These are phyloP conservation scores for Muscicapa comitata DNA, from an alignment of 2,797 vertebrate species.

Conservation along the genomic window DNA sequence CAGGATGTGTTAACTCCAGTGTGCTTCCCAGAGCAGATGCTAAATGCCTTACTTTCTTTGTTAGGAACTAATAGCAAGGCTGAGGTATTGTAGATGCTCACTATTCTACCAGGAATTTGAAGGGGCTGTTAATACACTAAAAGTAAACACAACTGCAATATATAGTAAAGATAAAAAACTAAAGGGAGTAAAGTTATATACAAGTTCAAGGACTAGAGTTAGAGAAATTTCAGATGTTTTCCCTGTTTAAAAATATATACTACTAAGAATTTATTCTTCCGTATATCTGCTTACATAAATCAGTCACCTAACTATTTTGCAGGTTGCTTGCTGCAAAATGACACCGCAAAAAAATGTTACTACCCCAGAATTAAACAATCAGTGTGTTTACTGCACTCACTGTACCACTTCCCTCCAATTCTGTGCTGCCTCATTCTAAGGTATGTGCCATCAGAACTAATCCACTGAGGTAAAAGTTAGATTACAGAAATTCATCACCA, in stretches of 20 bases:
- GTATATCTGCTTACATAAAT: not conserved
- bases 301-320: not conserved
- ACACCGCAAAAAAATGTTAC: not conserved
- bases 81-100: not conserved
- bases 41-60: conserved; percentile 21
- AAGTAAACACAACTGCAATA: not conserved
- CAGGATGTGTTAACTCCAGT: conserved; percentile 69
- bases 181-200: not conserved
- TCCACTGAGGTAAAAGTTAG: not conserved
- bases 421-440: not conserved
- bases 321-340: not conserved
- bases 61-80: not conserved
- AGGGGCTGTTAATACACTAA: not conserved
- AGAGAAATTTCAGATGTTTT: not conserved
- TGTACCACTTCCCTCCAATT: not conserved
- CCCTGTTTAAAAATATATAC: not conserved
- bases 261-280: not conserved
- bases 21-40: conserved; percentile 48
- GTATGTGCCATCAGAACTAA: not conserved
- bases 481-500: not conserved
- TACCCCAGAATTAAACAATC: not conserved
- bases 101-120: not conserved
- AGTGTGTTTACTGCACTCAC: not conserved
- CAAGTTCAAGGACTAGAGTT: not conserved
- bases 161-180: not conserved